These are phyloP conservation scores for Gasterosteus aculeatus DNA, from an alignment of 2,113 vertebrate species.

Conservation along the genomic window DNA sequence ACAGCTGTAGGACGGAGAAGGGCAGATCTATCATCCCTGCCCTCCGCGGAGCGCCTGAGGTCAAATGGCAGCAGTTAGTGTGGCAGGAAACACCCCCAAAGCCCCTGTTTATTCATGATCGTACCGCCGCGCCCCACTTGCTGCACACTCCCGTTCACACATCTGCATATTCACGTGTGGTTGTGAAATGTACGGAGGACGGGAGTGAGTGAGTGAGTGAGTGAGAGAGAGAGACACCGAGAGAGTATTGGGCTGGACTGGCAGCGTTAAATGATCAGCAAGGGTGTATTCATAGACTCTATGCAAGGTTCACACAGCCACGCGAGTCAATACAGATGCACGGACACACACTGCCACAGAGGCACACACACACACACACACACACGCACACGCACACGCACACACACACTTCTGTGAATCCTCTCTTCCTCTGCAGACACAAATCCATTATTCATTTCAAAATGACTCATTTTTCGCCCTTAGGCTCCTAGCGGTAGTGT, in stretches of 20 bases:
- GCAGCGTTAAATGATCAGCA: slow-evolving; percentile 64
- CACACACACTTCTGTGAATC: slow-evolving; percentile 53
- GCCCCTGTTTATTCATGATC: slow-evolving; percentile 77
- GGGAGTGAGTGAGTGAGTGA: slow-evolving; percentile 5
- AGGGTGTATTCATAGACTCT: slow-evolving; percentile 73
- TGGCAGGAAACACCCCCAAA: slow-evolving; percentile 72
- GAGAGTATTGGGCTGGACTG: slow-evolving; percentile 28
- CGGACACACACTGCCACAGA: slow-evolving; percentile 16
- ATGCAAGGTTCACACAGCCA: slow-evolving; percentile 51
- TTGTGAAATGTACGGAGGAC: slow-evolving; percentile 43
- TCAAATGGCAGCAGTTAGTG: slow-evolving; percentile 75
- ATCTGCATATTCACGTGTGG: slow-evolving; percentile 70
- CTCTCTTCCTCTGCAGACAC: slow-evolving; percentile 70
- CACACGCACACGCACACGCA: too few species aligned
- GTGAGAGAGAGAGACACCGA: slow-evolving; percentile 52
- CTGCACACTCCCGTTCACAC: slow-evolving; percentile 24
- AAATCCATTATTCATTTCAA: slow-evolving; percentile 83
- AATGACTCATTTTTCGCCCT: slow-evolving; percentile 82
- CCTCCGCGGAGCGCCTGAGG: slow-evolving; percentile 69
- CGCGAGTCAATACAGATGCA: slow-evolving; percentile 9
- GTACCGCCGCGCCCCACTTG: slow-evolving; percentile 43
- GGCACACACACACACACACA: slow-evolving; percentile 21
- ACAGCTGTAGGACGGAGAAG: slow-evolving; percentile 82
- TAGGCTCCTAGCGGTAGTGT: slow-evolving; percentile 72
- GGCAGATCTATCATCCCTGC: slow-evolving; percentile 79